Evolutionary conservation across 2,888 invertebrate species (phyloP).

Genomic region (Hymenopus coronatus): DNA sequence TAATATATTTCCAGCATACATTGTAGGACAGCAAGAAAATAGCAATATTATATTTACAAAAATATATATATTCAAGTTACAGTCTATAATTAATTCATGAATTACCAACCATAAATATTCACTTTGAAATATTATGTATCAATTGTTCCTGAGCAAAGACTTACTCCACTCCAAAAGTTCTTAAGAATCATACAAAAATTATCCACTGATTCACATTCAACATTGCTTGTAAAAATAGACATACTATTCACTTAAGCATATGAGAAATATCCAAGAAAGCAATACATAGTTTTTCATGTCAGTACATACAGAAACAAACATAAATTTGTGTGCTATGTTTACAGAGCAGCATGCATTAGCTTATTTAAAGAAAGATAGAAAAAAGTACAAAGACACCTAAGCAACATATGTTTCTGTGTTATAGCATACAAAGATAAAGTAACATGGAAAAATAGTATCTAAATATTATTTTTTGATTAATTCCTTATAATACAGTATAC

Average conservation of each 20-base stretch:
- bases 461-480: background rate
- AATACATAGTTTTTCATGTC: background rate
- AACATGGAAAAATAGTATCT: no score
- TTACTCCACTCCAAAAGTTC: background rate
- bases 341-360: background rate
- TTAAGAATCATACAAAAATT: background rate
- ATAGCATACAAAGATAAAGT: background rate
- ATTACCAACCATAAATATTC: background rate
- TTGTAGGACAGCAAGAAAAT: background rate
- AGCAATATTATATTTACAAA: background rate
- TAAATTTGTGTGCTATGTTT: background rate
- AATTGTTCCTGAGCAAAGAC: background rate
- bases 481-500: no score
- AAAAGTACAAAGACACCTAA: background rate
- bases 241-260: background rate
- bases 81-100: background rate
- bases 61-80: background rate
- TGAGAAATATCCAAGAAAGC: background rate
- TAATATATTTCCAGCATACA: background rate
- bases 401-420: background rate
- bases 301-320: background rate
- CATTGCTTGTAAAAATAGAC: background rate
- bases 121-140: background rate
- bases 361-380: background rate
- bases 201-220: background rate